These are phyloP conservation scores for Rhagoletis zephyria DNA, from an alignment of 1,140 invertebrate species.

Conservation along the genomic window DNA sequence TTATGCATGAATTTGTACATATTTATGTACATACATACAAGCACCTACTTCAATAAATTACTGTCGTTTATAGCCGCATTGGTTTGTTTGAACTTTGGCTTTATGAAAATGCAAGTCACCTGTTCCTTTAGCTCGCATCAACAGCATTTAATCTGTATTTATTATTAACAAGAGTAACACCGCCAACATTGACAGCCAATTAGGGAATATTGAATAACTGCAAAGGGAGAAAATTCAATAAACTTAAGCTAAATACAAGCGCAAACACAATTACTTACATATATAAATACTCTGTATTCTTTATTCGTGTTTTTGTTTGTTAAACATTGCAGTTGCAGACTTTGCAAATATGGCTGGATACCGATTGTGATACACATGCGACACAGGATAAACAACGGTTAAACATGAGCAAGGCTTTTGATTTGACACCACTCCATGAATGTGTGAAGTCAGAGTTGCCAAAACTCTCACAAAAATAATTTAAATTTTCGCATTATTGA, in stretches of 20 bases:
- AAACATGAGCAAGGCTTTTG: background rate
- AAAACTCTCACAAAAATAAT: no score
- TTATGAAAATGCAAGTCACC: background rate
- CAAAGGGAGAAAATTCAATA: background rate
- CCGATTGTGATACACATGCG: no score
- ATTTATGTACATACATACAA: background rate
- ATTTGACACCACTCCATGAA: background rate
- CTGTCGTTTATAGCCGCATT: background rate
- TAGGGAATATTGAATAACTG: constrained; percentile 10
- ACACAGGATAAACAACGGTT: background rate
- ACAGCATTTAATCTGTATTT: constrained; percentile 28
- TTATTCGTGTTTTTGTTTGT: background rate
- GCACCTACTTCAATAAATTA: background rate
- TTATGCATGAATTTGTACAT: background rate
- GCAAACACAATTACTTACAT: no score
- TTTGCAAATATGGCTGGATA: background rate
- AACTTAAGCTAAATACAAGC: background rate
- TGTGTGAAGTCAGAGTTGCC: background rate
- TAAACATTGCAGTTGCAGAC: background rate
- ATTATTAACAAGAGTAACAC: constrained; percentile 1
- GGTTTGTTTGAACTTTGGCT: constrained; percentile 14
- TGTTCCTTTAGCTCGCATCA: background rate
- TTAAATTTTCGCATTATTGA: no score
- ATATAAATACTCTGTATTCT: background rate
- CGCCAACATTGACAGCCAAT: constrained; percentile 6